These are phyloP conservation scores for Girardia tigrina DNA, from an alignment of 2,888 invertebrate species.

Conservation along the genomic window DNA sequence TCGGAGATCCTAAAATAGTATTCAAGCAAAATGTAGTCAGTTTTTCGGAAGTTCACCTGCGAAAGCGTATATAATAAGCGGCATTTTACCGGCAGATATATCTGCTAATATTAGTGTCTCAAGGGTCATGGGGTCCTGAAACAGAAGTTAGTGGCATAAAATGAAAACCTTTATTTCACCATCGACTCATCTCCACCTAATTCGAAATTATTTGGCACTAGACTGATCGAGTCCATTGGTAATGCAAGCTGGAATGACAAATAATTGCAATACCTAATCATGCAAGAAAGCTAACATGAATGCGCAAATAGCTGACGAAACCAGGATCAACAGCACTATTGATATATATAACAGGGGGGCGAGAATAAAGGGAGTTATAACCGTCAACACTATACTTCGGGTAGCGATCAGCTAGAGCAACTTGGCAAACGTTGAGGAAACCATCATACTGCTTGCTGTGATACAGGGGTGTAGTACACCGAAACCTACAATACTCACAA, in stretches of 20 bases:
- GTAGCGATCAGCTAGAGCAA: constrained; percentile 66
- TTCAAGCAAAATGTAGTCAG: not conserved
- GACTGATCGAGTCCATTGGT: constrained; percentile 68
- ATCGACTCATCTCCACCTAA: constrained; percentile 32
- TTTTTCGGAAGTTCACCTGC: constrained; percentile 43
- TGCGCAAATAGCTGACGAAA: constrained; percentile 47
- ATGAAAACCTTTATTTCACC: not conserved
- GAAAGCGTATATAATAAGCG: constrained; percentile 44
- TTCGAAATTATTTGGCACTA: constrained; percentile 57
- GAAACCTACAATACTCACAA: no score
- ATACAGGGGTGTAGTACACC: constrained; percentile 58
- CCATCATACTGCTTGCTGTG: constrained; percentile 66
- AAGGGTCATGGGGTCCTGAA: constrained; percentile 61
- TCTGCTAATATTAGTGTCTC: constrained; percentile 69
- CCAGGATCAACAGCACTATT: constrained; percentile 49
- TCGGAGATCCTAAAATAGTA: constrained; percentile 56
- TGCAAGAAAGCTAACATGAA: constrained; percentile 42
- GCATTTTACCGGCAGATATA: constrained; percentile 58
- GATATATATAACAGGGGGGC: constrained; percentile 61
- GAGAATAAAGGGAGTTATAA: constrained; percentile 64
- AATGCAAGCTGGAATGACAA: constrained; percentile 59
- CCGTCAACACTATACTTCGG: constrained; percentile 69
- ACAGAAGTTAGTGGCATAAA: no score
- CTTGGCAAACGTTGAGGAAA: constrained; percentile 64
- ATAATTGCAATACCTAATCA: not conserved